A percentile compares a stretch with the other conserved stretches of the same genome.
phyloP scores from a whole-genome alignment of 2,888 invertebrate species.

The Tethea ocularis region DNA sequence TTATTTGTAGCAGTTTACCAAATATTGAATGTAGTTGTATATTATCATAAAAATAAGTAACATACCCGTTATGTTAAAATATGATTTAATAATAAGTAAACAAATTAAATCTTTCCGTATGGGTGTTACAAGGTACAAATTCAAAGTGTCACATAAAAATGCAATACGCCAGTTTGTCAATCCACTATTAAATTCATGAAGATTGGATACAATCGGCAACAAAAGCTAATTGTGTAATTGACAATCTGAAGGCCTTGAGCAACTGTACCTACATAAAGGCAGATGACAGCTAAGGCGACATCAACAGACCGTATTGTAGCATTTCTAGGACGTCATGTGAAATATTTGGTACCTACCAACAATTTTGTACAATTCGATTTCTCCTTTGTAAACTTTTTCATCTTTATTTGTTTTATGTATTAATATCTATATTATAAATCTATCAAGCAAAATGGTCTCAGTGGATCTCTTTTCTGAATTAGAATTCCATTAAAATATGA shows the following conservation, averaged over 20 bases:
- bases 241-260: not conserved
- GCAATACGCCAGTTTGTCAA: not conserved
- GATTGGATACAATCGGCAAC: slow-evolving; percentile 5
- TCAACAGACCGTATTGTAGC: not conserved
- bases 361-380: not conserved
- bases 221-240: slow-evolving; percentile 11
- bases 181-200: slow-evolving; percentile 7
- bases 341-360: not conserved
- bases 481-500: too few relatives aligned
- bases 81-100: too few relatives aligned
- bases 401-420: too few relatives aligned
- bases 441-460: too few relatives aligned
- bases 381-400: not conserved
- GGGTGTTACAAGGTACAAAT: too few relatives aligned
- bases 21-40: too few relatives aligned
- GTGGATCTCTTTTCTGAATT: too few relatives aligned
- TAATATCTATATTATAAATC: too few relatives aligned
- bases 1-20: too few relatives aligned
- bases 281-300: not conserved
- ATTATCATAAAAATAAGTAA: too few relatives aligned
- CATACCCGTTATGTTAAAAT: not conserved
- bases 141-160: too few relatives aligned
- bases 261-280: not conserved
- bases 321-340: not conserved
- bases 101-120: slow-evolving; percentile 10